Evolutionary conservation across 2,113 vertebrate genomes (phyloP).

Genomic region (Pseudorectes ferrugineus): DNA sequence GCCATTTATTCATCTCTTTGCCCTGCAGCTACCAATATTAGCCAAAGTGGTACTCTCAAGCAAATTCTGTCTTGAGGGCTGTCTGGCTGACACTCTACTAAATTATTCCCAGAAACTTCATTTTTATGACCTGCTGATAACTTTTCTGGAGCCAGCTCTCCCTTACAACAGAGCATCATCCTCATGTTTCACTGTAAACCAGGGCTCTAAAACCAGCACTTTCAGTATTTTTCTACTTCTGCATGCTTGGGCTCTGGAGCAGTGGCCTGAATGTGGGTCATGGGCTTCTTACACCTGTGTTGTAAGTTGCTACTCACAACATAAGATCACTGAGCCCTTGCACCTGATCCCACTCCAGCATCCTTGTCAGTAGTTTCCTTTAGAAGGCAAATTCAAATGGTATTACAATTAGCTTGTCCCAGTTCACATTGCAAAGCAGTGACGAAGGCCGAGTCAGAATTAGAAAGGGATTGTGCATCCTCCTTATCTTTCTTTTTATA

Average conservation of each 20-base stretch:
- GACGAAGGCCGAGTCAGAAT: neutral
- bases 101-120: neutral
- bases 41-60: neutral
- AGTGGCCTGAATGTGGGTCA: neutral
- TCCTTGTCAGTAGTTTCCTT: neutral
- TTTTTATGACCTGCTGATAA: neutral
- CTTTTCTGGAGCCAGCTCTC: neutral
- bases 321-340: neutral
- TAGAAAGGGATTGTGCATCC: conserved; percentile 4
- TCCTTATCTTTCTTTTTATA: conserved; percentile 25
- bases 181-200: neutral
- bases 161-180: neutral
- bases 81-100: neutral
- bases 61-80: neutral
- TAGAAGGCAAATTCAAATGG: neutral
- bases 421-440: neutral
- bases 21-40: neutral
- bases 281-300: neutral
- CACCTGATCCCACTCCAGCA: neutral
- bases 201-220: neutral
- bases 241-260: fast-evolving
- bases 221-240: neutral
- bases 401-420: neutral
- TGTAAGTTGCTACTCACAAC: neutral
- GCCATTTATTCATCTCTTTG: neutral